Evolutionary conservation across 2,113 vertebrate species (phyloP).

Genomic region (Cynopterus brachyotis): DNA sequence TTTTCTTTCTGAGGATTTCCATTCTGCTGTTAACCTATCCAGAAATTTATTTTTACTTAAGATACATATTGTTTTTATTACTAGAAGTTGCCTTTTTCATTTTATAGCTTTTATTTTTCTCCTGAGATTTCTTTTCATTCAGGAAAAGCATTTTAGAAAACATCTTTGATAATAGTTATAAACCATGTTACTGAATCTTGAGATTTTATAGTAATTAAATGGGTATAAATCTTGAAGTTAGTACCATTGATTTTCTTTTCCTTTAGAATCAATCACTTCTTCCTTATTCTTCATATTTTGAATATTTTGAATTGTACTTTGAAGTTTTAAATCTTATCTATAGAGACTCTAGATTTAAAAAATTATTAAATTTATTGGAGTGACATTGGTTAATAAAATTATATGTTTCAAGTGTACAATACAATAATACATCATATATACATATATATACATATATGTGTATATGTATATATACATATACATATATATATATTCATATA

Average conservation of each 20-base stretch:
- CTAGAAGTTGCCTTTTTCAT: neutral
- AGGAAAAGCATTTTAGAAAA: neutral
- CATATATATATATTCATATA: too few species aligned
- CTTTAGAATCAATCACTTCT: neutral
- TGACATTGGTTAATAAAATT: too few species aligned
- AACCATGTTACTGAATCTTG: neutral
- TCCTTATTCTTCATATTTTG: neutral
- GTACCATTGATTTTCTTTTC: neutral
- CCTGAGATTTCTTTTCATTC: neutral
- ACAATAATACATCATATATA: too few species aligned
- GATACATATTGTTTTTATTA: neutral
- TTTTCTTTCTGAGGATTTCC: neutral
- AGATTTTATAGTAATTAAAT: neutral
- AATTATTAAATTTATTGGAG: too few species aligned
- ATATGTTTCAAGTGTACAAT: too few species aligned
- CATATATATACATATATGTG: too few species aligned
- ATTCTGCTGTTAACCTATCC: neutral
- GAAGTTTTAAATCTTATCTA: neutral
- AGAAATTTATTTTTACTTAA: neutral
- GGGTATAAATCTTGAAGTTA: neutral
- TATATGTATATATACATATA: too few species aligned
- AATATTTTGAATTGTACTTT: neutral
- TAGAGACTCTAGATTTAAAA: neutral
- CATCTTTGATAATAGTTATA: neutral
- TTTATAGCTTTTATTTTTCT: neutral